These are phyloP conservation scores for Coelopa frigida DNA, from an alignment of 1,140 invertebrate genomes.

Conservation along the genomic window DNA sequence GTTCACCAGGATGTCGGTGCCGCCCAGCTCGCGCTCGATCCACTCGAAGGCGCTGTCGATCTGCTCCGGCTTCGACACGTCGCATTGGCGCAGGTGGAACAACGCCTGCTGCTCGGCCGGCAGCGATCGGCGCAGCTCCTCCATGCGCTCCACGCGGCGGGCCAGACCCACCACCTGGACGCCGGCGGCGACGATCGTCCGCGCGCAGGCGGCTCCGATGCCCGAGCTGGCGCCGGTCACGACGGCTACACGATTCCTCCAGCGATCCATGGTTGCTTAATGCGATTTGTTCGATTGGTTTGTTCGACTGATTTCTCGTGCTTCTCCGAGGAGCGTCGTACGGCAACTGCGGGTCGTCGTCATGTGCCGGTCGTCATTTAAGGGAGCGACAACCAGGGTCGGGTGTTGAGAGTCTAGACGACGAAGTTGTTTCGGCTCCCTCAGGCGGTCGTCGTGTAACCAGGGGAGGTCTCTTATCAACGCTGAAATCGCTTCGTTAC, in stretches of 20 bases:
- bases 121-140: slow-evolving; percentile 20
- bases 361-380: no score
- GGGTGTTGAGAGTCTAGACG: no score
- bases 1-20: slow-evolving; percentile 60
- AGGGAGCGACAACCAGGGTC: no score
- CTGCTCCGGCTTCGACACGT: slow-evolving; percentile 55
- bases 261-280: slow-evolving; percentile 14
- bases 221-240: slow-evolving; percentile 33
- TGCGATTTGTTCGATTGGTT: no score
- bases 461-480: no score
- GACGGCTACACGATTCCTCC: slow-evolving; percentile 15
- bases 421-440: no score
- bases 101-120: slow-evolving; percentile 17
- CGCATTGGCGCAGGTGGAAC: slow-evolving; percentile 48
- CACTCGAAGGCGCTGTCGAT: slow-evolving; percentile 55
- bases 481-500: no score
- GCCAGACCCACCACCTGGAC: slow-evolving; percentile 53
- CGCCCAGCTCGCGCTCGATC: slow-evolving; percentile 52
- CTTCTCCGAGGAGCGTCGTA: no score
- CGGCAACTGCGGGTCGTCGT: no score
- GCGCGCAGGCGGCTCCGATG: slow-evolving; percentile 48
- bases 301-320: no score
- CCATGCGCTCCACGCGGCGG: slow-evolving; percentile 28
- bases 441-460: no score
- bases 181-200: slow-evolving; percentile 44